Conservation (phyloP, 2,888 invertebrate genomes). For the Aleiodes alternator region DNA sequence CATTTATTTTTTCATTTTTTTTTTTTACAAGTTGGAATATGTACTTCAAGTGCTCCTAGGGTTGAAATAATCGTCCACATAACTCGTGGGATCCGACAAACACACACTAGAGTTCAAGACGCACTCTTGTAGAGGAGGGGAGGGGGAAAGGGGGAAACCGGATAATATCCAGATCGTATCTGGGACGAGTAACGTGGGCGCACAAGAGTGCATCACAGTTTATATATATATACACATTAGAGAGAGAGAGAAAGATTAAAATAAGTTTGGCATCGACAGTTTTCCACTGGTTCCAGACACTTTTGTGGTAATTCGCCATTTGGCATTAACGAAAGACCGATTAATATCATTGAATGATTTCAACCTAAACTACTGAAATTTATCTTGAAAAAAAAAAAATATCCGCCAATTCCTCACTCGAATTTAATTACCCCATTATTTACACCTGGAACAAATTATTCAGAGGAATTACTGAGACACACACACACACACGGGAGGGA, state of each 20-base stretch:
- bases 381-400: background rate
- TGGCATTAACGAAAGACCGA: background rate
- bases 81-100: slow-evolving; percentile 33
- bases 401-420: background rate
- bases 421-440: background rate
- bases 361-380: background rate
- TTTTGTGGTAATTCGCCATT: background rate
- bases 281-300: slow-evolving; percentile 6
- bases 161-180: slow-evolving; percentile 67
- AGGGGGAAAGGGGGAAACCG: slow-evolving; percentile 53
- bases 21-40: background rate
- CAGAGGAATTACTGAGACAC: background rate
- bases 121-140: background rate
- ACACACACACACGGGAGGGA: background rate
- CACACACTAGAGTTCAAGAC: slow-evolving; percentile 14
- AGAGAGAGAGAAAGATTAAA: background rate
- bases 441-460: slow-evolving; percentile 3
- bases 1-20: background rate
- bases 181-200: slow-evolving; percentile 63
- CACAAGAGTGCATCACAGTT: slow-evolving; percentile 38
- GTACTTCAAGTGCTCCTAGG: slow-evolving; percentile 26
- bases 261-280: slow-evolving; percentile 24
- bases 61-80: slow-evolving; percentile 42
- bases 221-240: slow-evolving; percentile 33
- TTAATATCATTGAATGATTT: background rate